Evolutionary conservation across 2,797 vertebrate genomes (phyloP), one percentile per base, ranked within the genome.

Genomic region (Myiotriccus ornatus): DNA sequence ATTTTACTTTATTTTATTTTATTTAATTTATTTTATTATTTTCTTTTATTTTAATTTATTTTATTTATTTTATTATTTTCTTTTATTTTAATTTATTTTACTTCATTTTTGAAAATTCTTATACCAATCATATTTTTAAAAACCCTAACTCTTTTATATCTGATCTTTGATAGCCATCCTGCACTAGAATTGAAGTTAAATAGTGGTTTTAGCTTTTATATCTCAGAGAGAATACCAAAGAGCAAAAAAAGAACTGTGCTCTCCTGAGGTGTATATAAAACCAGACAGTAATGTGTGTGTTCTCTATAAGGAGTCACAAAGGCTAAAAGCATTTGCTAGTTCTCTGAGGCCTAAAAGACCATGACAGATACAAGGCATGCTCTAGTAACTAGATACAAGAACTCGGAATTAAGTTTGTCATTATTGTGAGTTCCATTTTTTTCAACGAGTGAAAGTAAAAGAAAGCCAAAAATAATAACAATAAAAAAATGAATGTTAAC

Each of bases 321-420:
- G 22, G 14, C 69, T 90, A 78, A 96, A 95, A 89, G 69, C 68
- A 78, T 83, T 67, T 91, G 8, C 77, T 84, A 64, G 21, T 69
- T 83, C 57, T 91, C 41, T 70, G 46, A 85, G 62, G 53, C 34
- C 53, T 91, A 64, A 94, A 83, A 71, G 68, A 83, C 37, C 7
- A 7, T 87, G 87, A 60, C 56, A 91, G 57, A 53, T 65, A 75
- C 71, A 88, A 53, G 62, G 35, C n/a, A 68, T 94, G 69, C 69
- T 88, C 76, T 68, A 81, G 47, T 83, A 90, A 91, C 56, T 64
- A 57, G 23, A 47, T 57, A 55, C 22, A 86, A 47, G 50, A 62
- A 39, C 49, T 83, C 62, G 71, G 82, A 83, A 63, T 32, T 7
- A 2, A 74, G 14, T 87, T 76, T 77, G 43, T 62, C 4, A 7